Base-by-base conservation (phyloP, 2,888 invertebrate species). In the Zaprionus lineosus region DNA sequence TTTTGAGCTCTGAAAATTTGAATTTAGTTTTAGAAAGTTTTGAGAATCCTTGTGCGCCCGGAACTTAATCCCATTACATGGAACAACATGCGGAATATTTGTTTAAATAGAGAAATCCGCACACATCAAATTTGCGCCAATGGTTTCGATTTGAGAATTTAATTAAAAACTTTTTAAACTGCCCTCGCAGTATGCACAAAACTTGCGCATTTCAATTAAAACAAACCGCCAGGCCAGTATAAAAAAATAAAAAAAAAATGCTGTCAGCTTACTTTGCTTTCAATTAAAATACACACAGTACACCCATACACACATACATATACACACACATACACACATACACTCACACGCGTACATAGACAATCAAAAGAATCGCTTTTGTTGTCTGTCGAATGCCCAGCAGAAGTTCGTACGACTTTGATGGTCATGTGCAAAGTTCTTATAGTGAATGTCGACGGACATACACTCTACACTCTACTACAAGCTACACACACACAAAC, bases 181-280 rank as follows among this genome's bases (percentile, higher is more conserved):
- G 16, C 29, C 39, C 40, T 39, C 41, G 26, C 8, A 40, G 37
- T 21, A 26, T 40, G 40, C 24, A 29, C 7, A 29, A 43, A 64
- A 55, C 47, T 53, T 43, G 41, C n/a, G 36, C 29, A 62, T 63
- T 61, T 74, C 71, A 78, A 67, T 78, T 62, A 64, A 67, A 71
- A 58, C 46, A 59, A 56, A 31, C 59, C 74, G 53, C 56, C 56
- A 82, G 55, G 52, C 29, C 12, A 3, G 21, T 7, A 18, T 18
- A 29, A 31, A 21, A 50, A 41, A 29, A 5, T 18, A 8, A 31
- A 19, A 24, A 14, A 50, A 14, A 15, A 50, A 34, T 53, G 44
- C 51, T 60, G 71, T 60, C 71, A 58, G 58, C 65, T 58, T 48
- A 60, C 56, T 65, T 65, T 46, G 72, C 28, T 71, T 60, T 71